Conservation (phyloP, 1,140 invertebrate genomes). For the Orius laevigatus region DNA sequence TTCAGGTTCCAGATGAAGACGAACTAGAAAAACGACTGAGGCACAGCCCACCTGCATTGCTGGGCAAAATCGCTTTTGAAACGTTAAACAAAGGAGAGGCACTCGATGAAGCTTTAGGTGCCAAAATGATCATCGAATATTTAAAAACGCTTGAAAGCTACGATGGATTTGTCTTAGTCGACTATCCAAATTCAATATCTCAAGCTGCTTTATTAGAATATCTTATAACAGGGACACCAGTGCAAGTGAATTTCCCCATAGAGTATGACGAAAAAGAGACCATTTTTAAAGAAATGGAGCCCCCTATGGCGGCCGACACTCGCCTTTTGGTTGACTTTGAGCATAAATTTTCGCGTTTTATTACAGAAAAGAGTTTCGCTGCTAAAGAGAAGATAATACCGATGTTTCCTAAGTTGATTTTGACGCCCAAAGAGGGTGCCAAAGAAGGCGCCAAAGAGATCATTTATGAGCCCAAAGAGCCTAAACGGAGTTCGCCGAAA, state of each 20-base stretch:
- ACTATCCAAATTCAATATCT: conserved; percentile 38
- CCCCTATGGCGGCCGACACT: too few species aligned
- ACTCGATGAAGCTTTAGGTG: conserved; percentile 34
- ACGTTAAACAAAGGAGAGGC: conserved; percentile 32
- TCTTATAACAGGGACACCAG: conserved; percentile 1
- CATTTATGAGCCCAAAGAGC: too few species aligned
- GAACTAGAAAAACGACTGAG: conserved; percentile 27
- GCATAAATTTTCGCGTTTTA: too few species aligned
- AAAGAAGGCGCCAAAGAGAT: too few species aligned
- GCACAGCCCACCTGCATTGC: conserved; percentile 28
- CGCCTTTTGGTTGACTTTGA: too few species aligned
- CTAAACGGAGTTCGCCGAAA: too few species aligned
- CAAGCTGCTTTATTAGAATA: conserved; percentile 27
- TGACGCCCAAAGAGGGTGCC: too few species aligned
- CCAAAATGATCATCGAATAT: conserved; percentile 39
- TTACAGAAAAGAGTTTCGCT: too few species aligned
- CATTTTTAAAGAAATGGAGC: too few species aligned
- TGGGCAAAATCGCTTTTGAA: conserved; percentile 38
- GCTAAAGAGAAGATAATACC: too few species aligned
- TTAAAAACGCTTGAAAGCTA: conserved; percentile 31
- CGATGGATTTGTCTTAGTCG: conserved; percentile 40
- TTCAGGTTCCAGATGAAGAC: conserved; percentile 22
- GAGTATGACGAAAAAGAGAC: not conserved
- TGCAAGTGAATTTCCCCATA: not conserved
- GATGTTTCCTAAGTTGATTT: too few species aligned